Base-by-base conservation (phyloP, 2,797 vertebrate species). In the Acrocephalus scirpaceus region DNA sequence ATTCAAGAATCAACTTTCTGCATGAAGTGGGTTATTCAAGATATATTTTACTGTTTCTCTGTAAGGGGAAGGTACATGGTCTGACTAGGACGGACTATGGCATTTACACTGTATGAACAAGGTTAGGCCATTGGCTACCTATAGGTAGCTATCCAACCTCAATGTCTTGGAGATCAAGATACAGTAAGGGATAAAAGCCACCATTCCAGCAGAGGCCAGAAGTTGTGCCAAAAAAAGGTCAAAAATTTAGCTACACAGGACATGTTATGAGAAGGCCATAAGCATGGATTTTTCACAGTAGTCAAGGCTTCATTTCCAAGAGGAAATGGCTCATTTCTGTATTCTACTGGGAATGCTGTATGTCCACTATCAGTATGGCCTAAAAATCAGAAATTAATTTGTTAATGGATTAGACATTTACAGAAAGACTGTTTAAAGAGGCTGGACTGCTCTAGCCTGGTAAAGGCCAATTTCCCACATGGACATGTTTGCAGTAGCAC, bases 381-480 rank as follows among this genome's bases (percentile, higher is more conserved):
- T 88, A 67, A 94, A 96, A 91, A 64, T 80, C 77, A 93, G 74
- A 94, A 79, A 96, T 92, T 81, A 75, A 91, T 94, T 93, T 96
- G 74, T 95, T 93, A 93, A 88, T 78, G 47, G 66, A 91, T 87
- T 67, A 91, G 86, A 92, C 74, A 88, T 80, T 88, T 91, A 66
- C 34, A 81, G 65, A 90, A 95, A 74, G 64, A 75, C 32, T 83
- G 77, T 93, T 94, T 92, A 70, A 96, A 94, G 74, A 93, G 42
- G 34, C 78, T 93, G 88, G 58, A 87, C 36, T 76, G 45, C 51
- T 92, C 17, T 42, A 91, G 77, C 64, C 74, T 88, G 53, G 40
- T 88, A 90, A 88, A 93, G 93, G 83, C 76, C 70, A 72, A 64
- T 82, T 92, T 95, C 78, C 81, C 90, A 87, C 56, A 87, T 54